Evolutionary conservation across 35 echinoderm and acorn worm genomes (phyloP), one percentile per base, ranked within the genome.

Genomic region (Hemicentrotus pulcherrimus): DNA sequence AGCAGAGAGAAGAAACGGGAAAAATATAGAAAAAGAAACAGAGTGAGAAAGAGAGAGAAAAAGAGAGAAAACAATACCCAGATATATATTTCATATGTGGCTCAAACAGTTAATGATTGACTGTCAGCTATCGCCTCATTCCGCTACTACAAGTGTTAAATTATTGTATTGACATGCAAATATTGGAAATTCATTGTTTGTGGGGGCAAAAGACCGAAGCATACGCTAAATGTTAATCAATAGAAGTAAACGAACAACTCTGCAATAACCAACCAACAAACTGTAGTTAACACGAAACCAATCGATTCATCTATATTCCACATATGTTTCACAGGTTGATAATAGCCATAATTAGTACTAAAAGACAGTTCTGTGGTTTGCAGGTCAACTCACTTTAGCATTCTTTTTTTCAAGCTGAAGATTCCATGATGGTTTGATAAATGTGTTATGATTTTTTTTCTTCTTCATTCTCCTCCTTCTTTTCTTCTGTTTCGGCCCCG

Each of bases 131-230:
- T 28, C 24, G 3, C 1, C 65, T 28, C 65, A n/a, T 78, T n/a
- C 19, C 7, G 28, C 65, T 78, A 28, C 19, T 78, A 78, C 65
- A 78, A 78, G 65, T 78, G 65, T 78, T 78, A 78, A 78, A 78
- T 78, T 78, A 78, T 78, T 78, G 65, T 78, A 78, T 78, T 78
- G 65, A 78, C 65, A 47, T 90, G 9, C 46, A n/a, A 47, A 90
- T 90, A 90, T 90, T 90, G 88, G 9, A 90, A 18, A 45, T 90
- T 90, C 19, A 47, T 47, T 47, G 88, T 45, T 90, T 90, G 88
- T 31, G 12, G 32, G 46, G 24, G 88, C 88, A 90, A 90, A 90
- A 90, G 88, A 90, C 12, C 88, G 88, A 15, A 90, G 88, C 88
- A 47, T 90, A 47, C 88, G 88, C 88, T 45, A 45, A 47, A 78